These are phyloP conservation scores for Ciona savignyi DNA, from an alignment of 23 tunicate species.

Conservation along the genomic window DNA sequence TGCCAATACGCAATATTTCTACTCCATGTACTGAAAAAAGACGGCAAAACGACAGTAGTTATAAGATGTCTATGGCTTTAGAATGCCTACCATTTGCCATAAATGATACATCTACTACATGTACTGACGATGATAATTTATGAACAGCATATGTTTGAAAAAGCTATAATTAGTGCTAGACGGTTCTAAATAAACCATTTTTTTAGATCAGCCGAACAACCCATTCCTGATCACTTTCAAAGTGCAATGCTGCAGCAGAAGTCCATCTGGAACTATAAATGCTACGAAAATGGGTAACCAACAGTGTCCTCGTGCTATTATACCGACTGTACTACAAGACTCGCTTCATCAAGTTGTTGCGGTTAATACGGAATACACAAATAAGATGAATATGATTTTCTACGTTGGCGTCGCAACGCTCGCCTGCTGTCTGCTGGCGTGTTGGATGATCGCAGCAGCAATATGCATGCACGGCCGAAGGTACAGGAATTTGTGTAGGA, in stretches of 20 bases:
- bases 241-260: background rate
- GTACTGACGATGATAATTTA: too few species aligned
- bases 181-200: background rate
- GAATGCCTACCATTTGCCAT: too few species aligned
- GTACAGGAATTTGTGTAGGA: background rate
- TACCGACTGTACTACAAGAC: background rate
- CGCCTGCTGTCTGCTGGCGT: background rate
- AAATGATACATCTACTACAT: too few species aligned
- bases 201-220: background rate
- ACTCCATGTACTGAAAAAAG: too few species aligned
- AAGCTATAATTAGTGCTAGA: too few species aligned
- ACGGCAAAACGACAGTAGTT: too few species aligned
- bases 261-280: too few species aligned
- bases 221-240: background rate
- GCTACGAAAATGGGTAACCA: background rate
- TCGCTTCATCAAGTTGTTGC: background rate
- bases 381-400: background rate
- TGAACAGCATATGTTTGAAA: too few species aligned
- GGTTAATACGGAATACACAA: too few species aligned
- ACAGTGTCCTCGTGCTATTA: background rate
- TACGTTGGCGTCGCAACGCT: background rate
- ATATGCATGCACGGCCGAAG: background rate
- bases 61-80: too few species aligned
- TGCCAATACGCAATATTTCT: too few species aligned
- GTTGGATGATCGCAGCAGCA: background rate